Conservation (phyloP, 2,888 invertebrate species). For the Oegoconia quadripuncta region DNA sequence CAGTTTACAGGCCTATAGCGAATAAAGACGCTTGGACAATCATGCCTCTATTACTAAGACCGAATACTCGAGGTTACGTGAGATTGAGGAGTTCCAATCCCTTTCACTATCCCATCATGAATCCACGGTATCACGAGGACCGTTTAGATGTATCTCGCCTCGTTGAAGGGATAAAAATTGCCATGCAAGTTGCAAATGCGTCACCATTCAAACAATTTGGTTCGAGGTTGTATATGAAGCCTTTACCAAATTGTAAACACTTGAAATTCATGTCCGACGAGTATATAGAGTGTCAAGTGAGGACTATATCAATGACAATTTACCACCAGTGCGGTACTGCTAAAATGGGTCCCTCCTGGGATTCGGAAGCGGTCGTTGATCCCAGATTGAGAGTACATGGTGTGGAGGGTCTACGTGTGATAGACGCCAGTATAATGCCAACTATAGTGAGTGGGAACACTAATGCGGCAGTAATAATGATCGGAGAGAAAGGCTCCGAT, state of each 20-base stretch:
- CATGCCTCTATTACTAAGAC: conserved; percentile 90
- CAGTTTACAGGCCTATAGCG: conserved; percentile 88
- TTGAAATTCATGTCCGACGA: conserved; percentile 86
- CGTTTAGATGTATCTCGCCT: conserved; percentile 86
- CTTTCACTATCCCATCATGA: conserved; percentile 90
- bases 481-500: conserved; percentile 93
- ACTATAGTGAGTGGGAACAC: conserved; percentile 93
- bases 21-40: conserved; percentile 90
- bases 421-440: conserved; percentile 94
- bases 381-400: conserved; percentile 88
- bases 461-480: conserved; percentile 95
- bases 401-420: conserved; percentile 86
- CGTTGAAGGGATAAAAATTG: conserved; percentile 91
- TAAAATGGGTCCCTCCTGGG: conserved; percentile 92
- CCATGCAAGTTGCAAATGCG: conserved; percentile 84
- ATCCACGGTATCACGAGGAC: conserved; percentile 95
- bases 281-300: conserved; percentile 92
- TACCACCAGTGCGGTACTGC: conserved; percentile 94
- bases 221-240: conserved; percentile 85
- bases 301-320: conserved; percentile 93
- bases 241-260: conserved; percentile 88
- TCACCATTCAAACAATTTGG: conserved; percentile 90
- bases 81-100: conserved; percentile 89
- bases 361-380: conserved; percentile 90
- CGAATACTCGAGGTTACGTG: conserved; percentile 88